phyloP scores from a whole-genome alignment of 2,888 invertebrate genomes.

The Tineola bisselliella region DNA sequence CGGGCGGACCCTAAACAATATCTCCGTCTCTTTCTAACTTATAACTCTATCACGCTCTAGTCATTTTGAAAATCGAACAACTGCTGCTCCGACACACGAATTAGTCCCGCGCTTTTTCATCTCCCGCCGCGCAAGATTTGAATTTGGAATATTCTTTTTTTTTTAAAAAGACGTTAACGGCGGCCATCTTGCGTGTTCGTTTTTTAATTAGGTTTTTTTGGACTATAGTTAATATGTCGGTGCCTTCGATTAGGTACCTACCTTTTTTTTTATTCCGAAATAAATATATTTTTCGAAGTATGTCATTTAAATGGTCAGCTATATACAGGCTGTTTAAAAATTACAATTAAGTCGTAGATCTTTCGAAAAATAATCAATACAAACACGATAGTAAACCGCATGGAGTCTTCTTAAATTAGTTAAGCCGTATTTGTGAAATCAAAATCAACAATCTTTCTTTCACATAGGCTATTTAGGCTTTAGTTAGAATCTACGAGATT shows the following conservation, averaged over 20 bases:
- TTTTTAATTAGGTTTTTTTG: constrained; percentile 37
- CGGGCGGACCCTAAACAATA: neutral
- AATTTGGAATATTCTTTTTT: constrained; percentile 46
- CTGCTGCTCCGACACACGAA: constrained; percentile 23
- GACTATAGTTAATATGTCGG: neutral
- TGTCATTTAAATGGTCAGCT: constrained; percentile 37
- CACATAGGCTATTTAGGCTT: too few species aligned
- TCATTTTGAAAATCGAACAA: constrained; percentile 52
- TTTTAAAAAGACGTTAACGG: constrained; percentile 39
- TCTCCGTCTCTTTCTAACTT: neutral
- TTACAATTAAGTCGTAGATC: too few species aligned
- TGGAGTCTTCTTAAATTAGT: too few species aligned
- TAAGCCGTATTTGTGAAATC: too few species aligned
- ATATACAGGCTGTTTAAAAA: constrained; percentile 20
- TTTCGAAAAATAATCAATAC: too few species aligned
- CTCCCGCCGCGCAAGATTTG: constrained; percentile 55
- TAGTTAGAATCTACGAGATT: too few species aligned
- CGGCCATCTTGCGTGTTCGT: constrained; percentile 49
- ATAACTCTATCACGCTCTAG: constrained; percentile 14
- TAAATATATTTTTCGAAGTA: constrained; percentile 34
- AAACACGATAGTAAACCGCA: too few species aligned
- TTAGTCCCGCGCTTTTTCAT: constrained; percentile 61
- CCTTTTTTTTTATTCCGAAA: constrained; percentile 19
- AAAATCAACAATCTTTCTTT: too few species aligned
- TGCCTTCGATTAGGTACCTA: neutral